A percentile compares a stretch with the other conserved stretches of the same genome.
phyloP scores from a whole-genome alignment of 2,797 vertebrate species.

The Platyrinchus mystaceus region DNA sequence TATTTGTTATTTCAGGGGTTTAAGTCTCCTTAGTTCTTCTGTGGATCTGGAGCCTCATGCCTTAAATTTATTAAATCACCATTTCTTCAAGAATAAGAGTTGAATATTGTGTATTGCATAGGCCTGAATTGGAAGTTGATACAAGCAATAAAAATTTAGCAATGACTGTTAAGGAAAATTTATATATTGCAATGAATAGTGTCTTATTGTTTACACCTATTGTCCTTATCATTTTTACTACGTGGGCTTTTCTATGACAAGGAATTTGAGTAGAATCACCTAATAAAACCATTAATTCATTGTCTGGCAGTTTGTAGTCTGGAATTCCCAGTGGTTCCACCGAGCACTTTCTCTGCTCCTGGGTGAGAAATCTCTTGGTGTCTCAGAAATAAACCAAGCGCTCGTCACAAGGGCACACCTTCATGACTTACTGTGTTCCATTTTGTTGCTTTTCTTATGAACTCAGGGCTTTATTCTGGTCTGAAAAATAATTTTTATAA shows the following conservation, averaged over 20 bases:
- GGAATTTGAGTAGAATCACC: background rate
- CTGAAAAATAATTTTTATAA: background rate
- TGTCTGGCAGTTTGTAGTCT: background rate
- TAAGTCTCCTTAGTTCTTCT: background rate
- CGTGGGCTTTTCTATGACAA: background rate
- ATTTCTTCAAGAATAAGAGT: background rate
- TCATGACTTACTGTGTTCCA: background rate
- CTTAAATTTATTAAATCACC: background rate
- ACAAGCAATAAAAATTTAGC: background rate
- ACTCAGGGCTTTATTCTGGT: background rate
- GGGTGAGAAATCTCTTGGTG: accelerated
- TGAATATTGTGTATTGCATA: background rate
- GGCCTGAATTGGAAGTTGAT: background rate
- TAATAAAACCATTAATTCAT: background rate
- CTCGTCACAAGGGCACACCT: background rate
- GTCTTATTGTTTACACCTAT: background rate
- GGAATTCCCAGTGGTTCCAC: background rate
- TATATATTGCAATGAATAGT: background rate
- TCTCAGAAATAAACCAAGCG: background rate
- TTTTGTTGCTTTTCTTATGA: background rate
- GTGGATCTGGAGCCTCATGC: background rate
- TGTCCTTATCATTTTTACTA: background rate
- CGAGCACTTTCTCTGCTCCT: background rate
- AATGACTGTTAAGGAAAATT: background rate
- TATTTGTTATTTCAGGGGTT: background rate